Percentiles rank a stretch among this genome's conserved stretches.
Conservation (phyloP, 1,140 invertebrate species). For the Habropoda laboriosa region DNA sequence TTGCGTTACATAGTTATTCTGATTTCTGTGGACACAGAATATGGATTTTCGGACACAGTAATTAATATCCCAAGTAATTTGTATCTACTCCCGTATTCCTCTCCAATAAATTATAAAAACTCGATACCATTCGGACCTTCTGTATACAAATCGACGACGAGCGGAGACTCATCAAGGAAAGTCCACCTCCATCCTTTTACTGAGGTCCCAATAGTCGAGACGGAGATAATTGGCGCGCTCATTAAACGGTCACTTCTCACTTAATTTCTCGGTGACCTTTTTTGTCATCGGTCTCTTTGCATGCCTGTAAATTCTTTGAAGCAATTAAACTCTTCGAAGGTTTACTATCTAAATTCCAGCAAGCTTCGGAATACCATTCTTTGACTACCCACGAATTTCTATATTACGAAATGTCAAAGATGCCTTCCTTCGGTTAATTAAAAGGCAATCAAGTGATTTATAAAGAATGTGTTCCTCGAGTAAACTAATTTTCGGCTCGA, state of each 20-base stretch:
- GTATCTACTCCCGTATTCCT: neutral
- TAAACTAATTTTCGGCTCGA: too few species aligned
- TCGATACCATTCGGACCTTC: too few species aligned
- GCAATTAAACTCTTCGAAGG: conserved; percentile 7
- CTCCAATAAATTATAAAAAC: neutral
- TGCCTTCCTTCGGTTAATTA: neutral
- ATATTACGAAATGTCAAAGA: neutral
- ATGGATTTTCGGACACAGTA: too few species aligned
- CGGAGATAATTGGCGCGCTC: conserved; percentile 61
- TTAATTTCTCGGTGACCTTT: conserved; percentile 26
- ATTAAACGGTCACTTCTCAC: conserved; percentile 54
- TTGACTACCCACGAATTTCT: neutral
- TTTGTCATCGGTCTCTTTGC: neutral
- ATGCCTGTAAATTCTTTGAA: neutral
- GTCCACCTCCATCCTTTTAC: conserved; percentile 53
- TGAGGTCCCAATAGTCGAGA: conserved; percentile 53
- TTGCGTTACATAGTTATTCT: too few species aligned
- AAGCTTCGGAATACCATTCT: neutral
- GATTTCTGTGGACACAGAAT: too few species aligned
- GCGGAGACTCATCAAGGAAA: conserved; percentile 22
- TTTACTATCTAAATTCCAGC: neutral
- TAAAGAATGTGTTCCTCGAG: too few species aligned
- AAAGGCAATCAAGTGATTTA: too few species aligned
- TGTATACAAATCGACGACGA: neutral
- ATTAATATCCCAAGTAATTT: neutral